phyloP scores from a whole-genome alignment of 2,888 invertebrate genomes.

The Rhaphigaster nebulosa region DNA sequence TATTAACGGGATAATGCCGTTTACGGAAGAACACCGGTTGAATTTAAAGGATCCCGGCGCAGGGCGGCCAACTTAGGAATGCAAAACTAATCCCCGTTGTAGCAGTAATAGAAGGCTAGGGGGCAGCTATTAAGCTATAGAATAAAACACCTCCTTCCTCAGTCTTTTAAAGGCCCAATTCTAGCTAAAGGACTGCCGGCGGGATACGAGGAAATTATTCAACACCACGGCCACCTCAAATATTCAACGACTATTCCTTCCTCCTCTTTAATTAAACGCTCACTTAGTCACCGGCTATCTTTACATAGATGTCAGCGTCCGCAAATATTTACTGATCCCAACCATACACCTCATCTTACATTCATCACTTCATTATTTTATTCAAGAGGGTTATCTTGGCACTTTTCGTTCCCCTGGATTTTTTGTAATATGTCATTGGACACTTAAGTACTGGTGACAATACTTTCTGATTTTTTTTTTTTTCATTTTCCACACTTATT shows the following conservation, averaged over 20 bases:
- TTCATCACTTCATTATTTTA: not conserved
- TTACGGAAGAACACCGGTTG: slow-evolving; percentile 42
- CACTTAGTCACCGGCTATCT: slow-evolving; percentile 45
- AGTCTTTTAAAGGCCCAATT: slow-evolving; percentile 55
- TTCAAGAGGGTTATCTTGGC: not conserved
- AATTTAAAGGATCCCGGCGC: slow-evolving; percentile 37
- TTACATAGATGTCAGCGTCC: slow-evolving; percentile 14
- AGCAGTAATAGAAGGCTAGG: slow-evolving; percentile 53
- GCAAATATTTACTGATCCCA: not conserved
- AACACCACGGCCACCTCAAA: slow-evolving; percentile 39
- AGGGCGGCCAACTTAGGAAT: slow-evolving; percentile 39
- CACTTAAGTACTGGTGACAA: too few species aligned
- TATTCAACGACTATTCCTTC: slow-evolving; percentile 42
- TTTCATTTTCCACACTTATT: too few species aligned
- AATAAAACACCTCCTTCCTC: slow-evolving; percentile 56
- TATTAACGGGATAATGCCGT: slow-evolving; percentile 55
- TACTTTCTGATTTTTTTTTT: too few species aligned
- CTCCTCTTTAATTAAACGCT: slow-evolving; percentile 50
- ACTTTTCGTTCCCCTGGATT: not conserved
- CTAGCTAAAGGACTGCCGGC: slow-evolving; percentile 11
- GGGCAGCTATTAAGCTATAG: slow-evolving; percentile 47
- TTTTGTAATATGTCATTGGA: not conserved
- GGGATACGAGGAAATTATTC: slow-evolving; percentile 52
- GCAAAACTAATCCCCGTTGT: slow-evolving; percentile 53
- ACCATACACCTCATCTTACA: not conserved